These are phyloP conservation scores for Beroe ovata DNA, from an alignment of 37 sponge, comb jelly and placozoan species.

Conservation along the genomic window DNA sequence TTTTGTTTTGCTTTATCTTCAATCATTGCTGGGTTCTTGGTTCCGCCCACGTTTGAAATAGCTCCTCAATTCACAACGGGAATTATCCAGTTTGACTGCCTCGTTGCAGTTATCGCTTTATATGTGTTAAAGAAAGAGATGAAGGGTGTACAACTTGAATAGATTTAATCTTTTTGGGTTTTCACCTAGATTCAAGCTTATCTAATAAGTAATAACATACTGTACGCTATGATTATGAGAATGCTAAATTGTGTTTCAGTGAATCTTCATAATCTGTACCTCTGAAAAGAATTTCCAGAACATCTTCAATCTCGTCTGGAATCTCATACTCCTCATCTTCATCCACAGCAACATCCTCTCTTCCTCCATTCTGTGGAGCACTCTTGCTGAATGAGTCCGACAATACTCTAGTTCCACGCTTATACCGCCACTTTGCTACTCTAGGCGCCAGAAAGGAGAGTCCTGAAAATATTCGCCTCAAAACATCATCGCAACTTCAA, in stretches of 20 bases:
- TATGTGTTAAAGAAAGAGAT: background rate
- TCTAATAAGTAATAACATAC: no score
- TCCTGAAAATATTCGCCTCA: no score
- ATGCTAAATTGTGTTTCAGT: no score
- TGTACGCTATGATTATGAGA: background rate
- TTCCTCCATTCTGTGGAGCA: background rate
- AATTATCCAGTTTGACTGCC: background rate
- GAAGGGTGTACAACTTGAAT: background rate
- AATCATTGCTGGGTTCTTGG: background rate
- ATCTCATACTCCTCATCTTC: constrained; percentile 72
- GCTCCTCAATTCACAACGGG: background rate
- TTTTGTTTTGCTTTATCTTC: background rate
- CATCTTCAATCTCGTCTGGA: constrained; percentile 69
- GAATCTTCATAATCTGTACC: no score
- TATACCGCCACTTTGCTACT: constrained; percentile 85
- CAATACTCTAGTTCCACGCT: background rate
- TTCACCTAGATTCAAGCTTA: no score
- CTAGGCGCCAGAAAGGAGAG: constrained; percentile 74
- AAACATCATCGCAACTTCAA: no score
- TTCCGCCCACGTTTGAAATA: background rate
- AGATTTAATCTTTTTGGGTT: no score
- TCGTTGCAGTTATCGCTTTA: background rate
- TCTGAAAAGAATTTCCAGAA: constrained; percentile 55
- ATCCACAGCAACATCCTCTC: background rate
- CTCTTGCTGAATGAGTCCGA: constrained; percentile 41